Percentiles rank a stretch among this genome's conserved stretches.
Conservation (phyloP, 2,113 vertebrate genomes). For the Pionites leucogaster region DNA sequence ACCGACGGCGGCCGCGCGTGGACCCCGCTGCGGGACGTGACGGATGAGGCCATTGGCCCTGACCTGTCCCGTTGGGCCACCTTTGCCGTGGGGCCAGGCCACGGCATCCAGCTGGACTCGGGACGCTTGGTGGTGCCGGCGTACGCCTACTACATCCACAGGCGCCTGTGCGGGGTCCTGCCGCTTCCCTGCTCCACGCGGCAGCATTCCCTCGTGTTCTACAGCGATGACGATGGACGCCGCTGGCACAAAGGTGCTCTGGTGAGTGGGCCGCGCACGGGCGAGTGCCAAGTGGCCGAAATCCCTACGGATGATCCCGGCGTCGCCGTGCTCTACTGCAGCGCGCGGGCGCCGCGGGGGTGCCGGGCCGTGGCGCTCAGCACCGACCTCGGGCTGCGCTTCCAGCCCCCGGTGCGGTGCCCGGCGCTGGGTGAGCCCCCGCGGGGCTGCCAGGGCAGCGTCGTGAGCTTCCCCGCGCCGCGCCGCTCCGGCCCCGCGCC, state of each 20-base stretch:
- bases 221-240: slow-evolving; percentile 84
- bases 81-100: slow-evolving; percentile 91
- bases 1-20: slow-evolving; percentile 78
- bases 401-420: slow-evolving; percentile 66
- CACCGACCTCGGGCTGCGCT: slow-evolving; percentile 69
- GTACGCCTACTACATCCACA: slow-evolving; percentile 80
- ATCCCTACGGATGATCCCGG: neutral
- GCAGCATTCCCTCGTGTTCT: slow-evolving; percentile 83
- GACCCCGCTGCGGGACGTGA: slow-evolving; percentile 83
- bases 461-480: slow-evolving; percentile 77
- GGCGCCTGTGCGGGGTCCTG: slow-evolving; percentile 1
- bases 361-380: slow-evolving; percentile 84
- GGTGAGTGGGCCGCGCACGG: slow-evolving; percentile 45
- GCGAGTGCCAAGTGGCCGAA: slow-evolving; percentile 90
- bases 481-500: fast-evolving
- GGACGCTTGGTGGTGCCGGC: slow-evolving; percentile 88
- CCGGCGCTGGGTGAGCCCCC: slow-evolving; percentile 73
- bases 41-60: slow-evolving; percentile 75
- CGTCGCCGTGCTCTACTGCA: slow-evolving; percentile 81
- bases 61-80: slow-evolving; percentile 84
- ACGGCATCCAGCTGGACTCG: slow-evolving; percentile 83
- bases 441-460: slow-evolving; percentile 89
- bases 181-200: slow-evolving; percentile 49
- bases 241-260: slow-evolving; percentile 78
- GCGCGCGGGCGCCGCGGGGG: slow-evolving; percentile 73